Evolutionary conservation across 64 coral and sea anemone genomes (phyloP), one percentile per base, ranked within the genome.

Genomic region (Montipora efflorescens): DNA sequence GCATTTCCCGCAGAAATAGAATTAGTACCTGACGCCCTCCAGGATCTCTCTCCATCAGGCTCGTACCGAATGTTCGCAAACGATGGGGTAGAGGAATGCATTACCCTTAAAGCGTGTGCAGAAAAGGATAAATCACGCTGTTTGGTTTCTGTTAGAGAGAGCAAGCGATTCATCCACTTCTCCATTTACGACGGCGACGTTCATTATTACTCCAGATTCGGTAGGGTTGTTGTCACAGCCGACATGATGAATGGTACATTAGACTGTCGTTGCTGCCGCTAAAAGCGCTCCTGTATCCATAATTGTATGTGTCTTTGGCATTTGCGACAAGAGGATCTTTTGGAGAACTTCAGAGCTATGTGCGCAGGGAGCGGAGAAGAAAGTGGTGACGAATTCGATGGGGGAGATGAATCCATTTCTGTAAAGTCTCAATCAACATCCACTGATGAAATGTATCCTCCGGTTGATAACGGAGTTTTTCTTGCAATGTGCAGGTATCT

Each of bases 111-210:
- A 51, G 9, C 52, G 5, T 55, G 52, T 55, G 52, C 52, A 55
- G 52, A 7, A 84, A 71, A 50, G 47, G 15, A 90, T 19, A 87
- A 95, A 5, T 48, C 88, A 55, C 47, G 48, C 44, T 69, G 77
- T 0, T 6, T 95, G 5, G 82, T 91, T 43, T 59, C 80, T 5
- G 81, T 87, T 2, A 48, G n/a, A 25, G 81, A 91, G 51, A 89
- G 89, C 48, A 67, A 51, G 28, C 10, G 76, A 0, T 95, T 80
- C 21, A 80, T 80, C 12, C 94, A 87, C 70, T 91, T 95, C 58
- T 95, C 89, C n/a, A 75, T 95, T 22, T 95, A 86, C 55, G 74
- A 95, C 9, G 93, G 93, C 11, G 28, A 87, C 47, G 61, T 95
- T 58, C 52, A 91, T 48, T 95, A 90, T 5, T 94, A 90, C 52